A percentile compares a stretch with the other conserved stretches of the same genome.
Evolutionary conservation across 53 echinoderm and acorn worm genomes (phyloP).

Genomic region (Holothuria leucospilota): DNA sequence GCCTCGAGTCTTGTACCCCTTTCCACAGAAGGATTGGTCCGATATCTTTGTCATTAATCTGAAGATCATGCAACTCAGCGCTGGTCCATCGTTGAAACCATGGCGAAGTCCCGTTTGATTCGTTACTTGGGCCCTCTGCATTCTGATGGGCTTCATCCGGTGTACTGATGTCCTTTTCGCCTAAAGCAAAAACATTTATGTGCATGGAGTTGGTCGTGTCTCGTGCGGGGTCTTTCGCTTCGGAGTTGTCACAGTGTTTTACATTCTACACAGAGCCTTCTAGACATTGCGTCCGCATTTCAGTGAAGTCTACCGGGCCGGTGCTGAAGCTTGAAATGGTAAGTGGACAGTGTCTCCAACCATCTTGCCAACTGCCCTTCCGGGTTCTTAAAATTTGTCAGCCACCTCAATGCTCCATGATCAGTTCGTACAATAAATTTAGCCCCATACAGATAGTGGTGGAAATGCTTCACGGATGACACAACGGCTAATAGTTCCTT

Average conservation of each 20-base stretch:
- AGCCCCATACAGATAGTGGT: neutral
- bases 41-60: constrained; percentile 3
- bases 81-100: neutral
- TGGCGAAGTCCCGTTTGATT: neutral
- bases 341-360: neutral
- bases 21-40: constrained; percentile 32
- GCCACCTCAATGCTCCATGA: neutral
- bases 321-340: neutral
- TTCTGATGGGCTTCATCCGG: no score
- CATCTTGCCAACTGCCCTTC: neutral
- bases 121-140: no score
- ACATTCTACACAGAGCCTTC: neutral
- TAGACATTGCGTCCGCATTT: neutral
- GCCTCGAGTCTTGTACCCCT: constrained; percentile 1
- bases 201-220: no score
- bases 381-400: neutral
- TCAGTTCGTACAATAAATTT: neutral
- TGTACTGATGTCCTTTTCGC: no score
- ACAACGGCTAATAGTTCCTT: neutral
- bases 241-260: neutral
- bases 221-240: neutral
- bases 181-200: no score
- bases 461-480: neutral
- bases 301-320: neutral
- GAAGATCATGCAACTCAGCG: constrained; percentile 4